Base-by-base conservation (phyloP, 2,888 invertebrate species). In the Spisula solida region DNA sequence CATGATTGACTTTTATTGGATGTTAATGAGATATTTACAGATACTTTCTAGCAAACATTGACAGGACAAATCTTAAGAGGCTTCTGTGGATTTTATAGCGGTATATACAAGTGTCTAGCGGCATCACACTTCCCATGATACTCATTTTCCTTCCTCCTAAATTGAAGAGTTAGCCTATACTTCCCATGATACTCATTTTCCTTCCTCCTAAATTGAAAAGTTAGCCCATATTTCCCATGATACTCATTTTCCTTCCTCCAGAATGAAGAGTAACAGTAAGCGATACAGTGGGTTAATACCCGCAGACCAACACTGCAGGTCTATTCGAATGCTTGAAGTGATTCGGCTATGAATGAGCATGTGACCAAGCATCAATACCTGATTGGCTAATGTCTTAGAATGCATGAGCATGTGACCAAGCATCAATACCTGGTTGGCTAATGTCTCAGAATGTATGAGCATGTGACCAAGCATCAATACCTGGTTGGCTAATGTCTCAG, bases 1-100 rank as follows among this genome's bases (percentile, higher is more conserved):
- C 66, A 14, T 47, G 25, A 75, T 70, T 83, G 75, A 48, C 83
- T 75, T 83, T 75, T 51, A 83, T 75, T 31, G 51, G 70, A 18
- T 48, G 48, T 41, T 75, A 83, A 83, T 83, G 75, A 48, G 75
- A 83, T 48, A 75, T 75, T 75, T 25, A 29, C 75, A 75, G 75
- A 75, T 75, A 75, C 31, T 75, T 34, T 34, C 18, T 34, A 6
- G 25, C 31, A 29, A 34, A 75, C 18, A 75, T 75, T 75, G 75
- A 75, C 75, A 75, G n/a, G 31, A 75, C 75, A 75, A 12, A 75
- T 16, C 75, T 75, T 75, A 75, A 75, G 34, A 75, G 75, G 75
- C 34, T 75, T 75, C 75, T 75, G 4, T 75, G 75, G 75, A 31
- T 31, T 75, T 75, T 16, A 75, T 31, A 1, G 34, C 16, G 12